Evolutionary conservation across 2,113 vertebrate species (phyloP), one percentile per base, ranked within the genome.

Genomic region (Bos indicus): DNA sequence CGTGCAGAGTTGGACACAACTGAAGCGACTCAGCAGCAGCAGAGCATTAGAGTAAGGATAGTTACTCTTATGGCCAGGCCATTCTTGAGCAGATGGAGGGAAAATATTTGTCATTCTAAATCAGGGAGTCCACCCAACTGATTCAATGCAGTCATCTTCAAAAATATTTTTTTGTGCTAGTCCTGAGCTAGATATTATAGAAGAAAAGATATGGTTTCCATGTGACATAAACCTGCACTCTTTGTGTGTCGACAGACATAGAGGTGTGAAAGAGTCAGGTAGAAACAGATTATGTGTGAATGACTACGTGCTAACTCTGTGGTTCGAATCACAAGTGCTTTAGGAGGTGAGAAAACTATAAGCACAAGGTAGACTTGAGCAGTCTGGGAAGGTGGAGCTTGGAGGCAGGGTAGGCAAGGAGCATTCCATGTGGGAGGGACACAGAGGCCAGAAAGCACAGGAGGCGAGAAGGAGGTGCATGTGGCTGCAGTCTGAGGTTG

Each of bases 1-100:
- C 0, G 2, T 1, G 0, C 6, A 62, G 60, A 30, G 60, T 62
- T 0, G 13, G 60, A 62, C 13, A 62, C 2, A 1, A 62, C 28
- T 62, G 28, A 62, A 15, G 13, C 0, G 28, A 62, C 28, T 62
- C 3, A 62, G 59, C 59, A 62, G 2, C 59, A 62, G 12, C 59
- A 30, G 15, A 80, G 26, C 33, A 92, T 25, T 43, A 26, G 40
- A 77, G 23, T 15, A 77, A 43, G 23, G 40, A 77, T 25, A 26
- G 23, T 26, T 80, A 43, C 6, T 43, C 51, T 81, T 43, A 86
- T 19, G 12, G 1, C 36, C 51, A 91, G 57, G n/a, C 71, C 17
- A 51, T 87, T 83, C 74, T 52, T 59, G 40, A 71, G 43, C 60
- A 83, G 26, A 59, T 43, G 43, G 59, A 92, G 90, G 54, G 67